Conservation (phyloP, 2,113 vertebrate genomes). For the Azemiops feae region DNA sequence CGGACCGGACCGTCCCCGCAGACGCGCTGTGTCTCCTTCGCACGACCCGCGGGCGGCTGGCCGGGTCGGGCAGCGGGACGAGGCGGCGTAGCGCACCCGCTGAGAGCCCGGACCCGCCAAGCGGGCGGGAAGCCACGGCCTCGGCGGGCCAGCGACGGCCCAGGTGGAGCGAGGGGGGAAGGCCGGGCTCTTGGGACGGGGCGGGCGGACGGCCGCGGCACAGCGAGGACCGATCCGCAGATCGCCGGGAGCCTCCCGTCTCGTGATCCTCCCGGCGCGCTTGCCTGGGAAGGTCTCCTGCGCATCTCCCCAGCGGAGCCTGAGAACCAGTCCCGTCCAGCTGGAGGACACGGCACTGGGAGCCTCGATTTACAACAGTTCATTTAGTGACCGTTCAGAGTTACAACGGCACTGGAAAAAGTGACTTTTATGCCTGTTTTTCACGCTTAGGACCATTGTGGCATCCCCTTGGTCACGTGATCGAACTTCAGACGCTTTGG, state of each 20-base stretch:
- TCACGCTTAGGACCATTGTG: too few relatives aligned
- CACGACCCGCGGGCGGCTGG: background rate
- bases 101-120: background rate
- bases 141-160: background rate
- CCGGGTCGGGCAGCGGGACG: background rate
- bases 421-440: too few relatives aligned
- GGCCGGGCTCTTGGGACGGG: background rate
- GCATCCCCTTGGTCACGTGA: too few relatives aligned
- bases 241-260: background rate
- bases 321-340: background rate
- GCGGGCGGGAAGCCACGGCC: accelerated
- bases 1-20: background rate
- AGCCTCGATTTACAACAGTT: background rate
- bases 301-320: background rate
- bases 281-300: background rate
- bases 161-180: background rate
- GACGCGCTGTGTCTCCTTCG: background rate
- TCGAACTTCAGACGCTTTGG: too few relatives aligned
- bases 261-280: too few relatives aligned
- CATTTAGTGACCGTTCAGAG: too few relatives aligned
- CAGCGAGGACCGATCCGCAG: too few relatives aligned
- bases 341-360: background rate
- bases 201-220: background rate
- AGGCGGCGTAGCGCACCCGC: background rate
- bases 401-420: too few relatives aligned